Evolutionary conservation across 2,888 invertebrate species (phyloP), one percentile per base, ranked within the genome.

Genomic region (Mamestra brassicae): DNA sequence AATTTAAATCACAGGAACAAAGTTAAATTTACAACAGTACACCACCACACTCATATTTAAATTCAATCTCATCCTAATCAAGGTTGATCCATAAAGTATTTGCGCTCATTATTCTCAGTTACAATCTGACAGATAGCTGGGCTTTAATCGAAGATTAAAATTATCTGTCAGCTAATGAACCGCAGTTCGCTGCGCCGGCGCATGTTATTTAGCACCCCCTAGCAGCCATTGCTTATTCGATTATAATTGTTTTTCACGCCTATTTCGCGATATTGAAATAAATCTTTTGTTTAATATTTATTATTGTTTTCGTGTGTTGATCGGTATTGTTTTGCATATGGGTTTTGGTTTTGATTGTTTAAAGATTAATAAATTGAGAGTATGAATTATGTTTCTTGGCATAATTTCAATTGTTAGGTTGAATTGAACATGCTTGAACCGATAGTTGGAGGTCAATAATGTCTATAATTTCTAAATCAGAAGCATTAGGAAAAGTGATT

Each of bases 161-260:
- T 95, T 94, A 95, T 91, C 93, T 94, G 94, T 93, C 94, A 93
- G 92, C 89, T 94, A 93, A 93, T 93, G 92, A 92, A 90, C 76
- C 77, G 60, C 88, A 76, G 85, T 81, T 83, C 85, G 88, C 89
- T 85, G 86, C 83, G 88, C 86, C 89, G 84, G 84, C 78, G 85
- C 84, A 88, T 85, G 91, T 94, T 93, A 93, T 95, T 94, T 94
- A 95, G 90, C 89, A 89, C 89, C 90, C 89, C 87, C 86, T 87
- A 87, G 89, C 86, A 90, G 87, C 85, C 92, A 92, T 91, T 89
- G 91, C 92, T 92, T 92, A 93, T 94, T 90, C 92, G 90, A 92
- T 94, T 93, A 91, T 96, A 96, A 96, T 96, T 95, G 94, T 95
- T 94, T 95, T 95, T 95, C 95, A 96, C 95, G 95, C 94, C 94